phyloP scores from a whole-genome alignment of 2,113 vertebrate genomes.

The Ginglymostoma cirratum region DNA sequence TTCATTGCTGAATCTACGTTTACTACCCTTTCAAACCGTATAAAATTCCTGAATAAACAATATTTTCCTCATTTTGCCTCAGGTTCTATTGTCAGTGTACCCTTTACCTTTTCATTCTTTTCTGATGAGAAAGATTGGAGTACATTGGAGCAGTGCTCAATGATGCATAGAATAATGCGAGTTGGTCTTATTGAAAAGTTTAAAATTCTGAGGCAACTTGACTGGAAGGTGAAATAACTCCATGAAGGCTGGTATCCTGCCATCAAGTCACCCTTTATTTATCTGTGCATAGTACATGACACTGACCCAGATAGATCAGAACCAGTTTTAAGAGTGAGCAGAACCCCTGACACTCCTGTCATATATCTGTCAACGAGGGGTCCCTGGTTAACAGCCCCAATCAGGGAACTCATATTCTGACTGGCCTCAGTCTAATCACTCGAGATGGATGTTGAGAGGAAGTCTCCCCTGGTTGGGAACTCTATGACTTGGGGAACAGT shows the following conservation, averaged over 20 bases:
- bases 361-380: no score
- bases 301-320: no score
- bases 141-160: neutral
- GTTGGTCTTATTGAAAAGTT: neutral
- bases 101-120: neutral
- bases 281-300: no score
- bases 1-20: neutral
- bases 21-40: neutral
- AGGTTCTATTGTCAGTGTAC: neutral
- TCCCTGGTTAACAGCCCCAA: no score
- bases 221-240: no score
- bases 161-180: neutral
- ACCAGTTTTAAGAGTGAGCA: no score
- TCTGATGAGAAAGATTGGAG: neutral
- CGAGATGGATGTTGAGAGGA: neutral
- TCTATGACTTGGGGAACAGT: neutral
- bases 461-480: neutral
- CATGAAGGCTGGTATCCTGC: no score
- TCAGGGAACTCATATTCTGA: no score
- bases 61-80: neutral
- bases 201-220: neutral
- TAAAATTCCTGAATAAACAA: neutral
- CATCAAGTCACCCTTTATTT: no score
- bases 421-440: no score
- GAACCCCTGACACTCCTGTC: no score